phyloP scores from a whole-genome alignment of 2,797 vertebrate species.

The Nannoperca obscura region DNA sequence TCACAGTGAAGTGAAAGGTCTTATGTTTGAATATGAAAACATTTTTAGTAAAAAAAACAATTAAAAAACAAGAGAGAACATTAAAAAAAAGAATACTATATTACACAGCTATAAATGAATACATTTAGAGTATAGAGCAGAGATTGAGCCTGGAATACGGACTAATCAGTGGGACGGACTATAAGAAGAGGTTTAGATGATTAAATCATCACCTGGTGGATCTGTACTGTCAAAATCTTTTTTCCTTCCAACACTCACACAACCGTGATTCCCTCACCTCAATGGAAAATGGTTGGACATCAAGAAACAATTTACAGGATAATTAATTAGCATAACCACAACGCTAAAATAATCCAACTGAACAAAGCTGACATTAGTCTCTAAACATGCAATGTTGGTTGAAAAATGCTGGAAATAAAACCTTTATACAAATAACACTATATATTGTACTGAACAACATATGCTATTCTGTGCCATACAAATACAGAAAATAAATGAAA shows the following conservation, averaged over 20 bases:
- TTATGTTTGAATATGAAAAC: background rate
- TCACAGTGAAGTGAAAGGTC: slow-evolving; percentile 8
- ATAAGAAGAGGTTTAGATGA: background rate
- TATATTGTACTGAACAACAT: background rate
- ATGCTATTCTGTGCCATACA: too few relatives aligned
- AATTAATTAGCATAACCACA: background rate
- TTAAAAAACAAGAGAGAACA: background rate
- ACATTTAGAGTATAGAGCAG: background rate
- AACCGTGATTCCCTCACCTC: background rate
- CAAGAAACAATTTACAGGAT: background rate
- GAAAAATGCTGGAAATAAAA: background rate
- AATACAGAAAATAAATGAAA: too few relatives aligned
- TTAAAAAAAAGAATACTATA: background rate
- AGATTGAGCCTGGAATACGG: background rate
- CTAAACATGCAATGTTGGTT: background rate
- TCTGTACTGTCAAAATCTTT: too few relatives aligned
- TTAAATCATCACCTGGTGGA: background rate
- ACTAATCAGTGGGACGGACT: background rate
- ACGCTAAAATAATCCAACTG: background rate
- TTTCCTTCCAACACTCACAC: background rate
- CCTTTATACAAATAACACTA: background rate
- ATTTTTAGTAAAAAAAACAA: background rate
- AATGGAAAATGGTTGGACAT: background rate
- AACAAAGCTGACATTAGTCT: background rate
- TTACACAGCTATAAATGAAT: background rate